Conservation (phyloP, 2,888 invertebrate species). For the Thelaira solivaga region DNA sequence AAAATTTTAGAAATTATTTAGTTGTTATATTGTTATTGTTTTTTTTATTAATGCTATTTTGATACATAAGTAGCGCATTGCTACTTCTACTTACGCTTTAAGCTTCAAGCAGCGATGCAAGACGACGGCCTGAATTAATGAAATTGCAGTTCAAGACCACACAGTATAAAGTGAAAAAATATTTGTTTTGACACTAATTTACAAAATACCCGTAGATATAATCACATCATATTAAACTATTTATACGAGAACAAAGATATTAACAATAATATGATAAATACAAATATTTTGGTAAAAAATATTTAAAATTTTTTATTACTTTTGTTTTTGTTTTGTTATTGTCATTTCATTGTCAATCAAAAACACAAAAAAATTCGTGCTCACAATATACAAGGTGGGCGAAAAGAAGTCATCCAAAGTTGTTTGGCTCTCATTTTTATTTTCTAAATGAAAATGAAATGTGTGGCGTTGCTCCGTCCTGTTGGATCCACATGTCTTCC, state of each 20-base stretch:
- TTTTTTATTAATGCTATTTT: neutral
- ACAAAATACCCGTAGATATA: conserved; percentile 50
- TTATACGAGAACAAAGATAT: conserved; percentile 22
- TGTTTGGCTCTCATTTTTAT: too few relatives aligned
- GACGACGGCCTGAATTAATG: conserved; percentile 5
- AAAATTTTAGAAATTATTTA: conserved; percentile 47
- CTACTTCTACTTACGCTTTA: conserved; percentile 7
- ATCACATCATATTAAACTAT: conserved; percentile 33
- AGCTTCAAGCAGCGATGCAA: neutral
- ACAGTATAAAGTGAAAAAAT: conserved; percentile 60
- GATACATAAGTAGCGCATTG: conserved; percentile 12
- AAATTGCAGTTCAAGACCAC: conserved; percentile 57
- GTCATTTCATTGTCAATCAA: conserved; percentile 57
- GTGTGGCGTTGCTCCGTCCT: too few relatives aligned
- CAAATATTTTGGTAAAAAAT: conserved; percentile 44
- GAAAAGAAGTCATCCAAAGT: too few relatives aligned
- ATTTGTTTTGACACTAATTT: conserved; percentile 63
- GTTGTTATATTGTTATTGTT: conserved; percentile 10
- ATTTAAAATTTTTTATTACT: conserved; percentile 56
- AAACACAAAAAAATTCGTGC: neutral
- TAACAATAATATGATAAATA: conserved; percentile 51
- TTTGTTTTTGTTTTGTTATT: conserved; percentile 55
- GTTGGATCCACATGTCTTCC: too few relatives aligned
- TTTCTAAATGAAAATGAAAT: too few relatives aligned
- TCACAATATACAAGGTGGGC: too few relatives aligned